Conservation (phyloP, 1,140 invertebrate species). For the Drosophila prosaltans region DNA sequence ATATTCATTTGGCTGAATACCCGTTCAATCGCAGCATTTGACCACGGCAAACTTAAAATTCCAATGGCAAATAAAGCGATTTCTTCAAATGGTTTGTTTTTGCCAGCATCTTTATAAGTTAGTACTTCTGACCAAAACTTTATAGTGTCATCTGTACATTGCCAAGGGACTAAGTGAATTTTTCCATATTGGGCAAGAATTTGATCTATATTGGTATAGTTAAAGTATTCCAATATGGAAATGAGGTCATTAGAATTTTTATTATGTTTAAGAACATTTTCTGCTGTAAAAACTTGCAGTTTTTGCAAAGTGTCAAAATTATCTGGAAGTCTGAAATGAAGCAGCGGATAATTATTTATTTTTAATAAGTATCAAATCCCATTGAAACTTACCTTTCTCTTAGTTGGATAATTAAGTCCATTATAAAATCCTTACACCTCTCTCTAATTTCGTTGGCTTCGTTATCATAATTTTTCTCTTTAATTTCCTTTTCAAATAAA, state of each 20-base stretch:
- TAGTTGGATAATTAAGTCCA: background rate
- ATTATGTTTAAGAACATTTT: background rate
- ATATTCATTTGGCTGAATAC: background rate
- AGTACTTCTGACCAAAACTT: background rate
- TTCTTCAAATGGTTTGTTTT: background rate
- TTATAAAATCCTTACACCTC: background rate
- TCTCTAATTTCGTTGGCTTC: background rate
- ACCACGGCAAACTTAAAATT: background rate
- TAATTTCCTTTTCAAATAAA: conserved; percentile 10
- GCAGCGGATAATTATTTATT: too few species aligned
- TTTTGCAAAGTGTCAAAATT: background rate
- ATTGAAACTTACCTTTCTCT: background rate
- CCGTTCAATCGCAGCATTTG: background rate
- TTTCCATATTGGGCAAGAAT: too few species aligned
- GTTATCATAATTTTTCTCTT: background rate
- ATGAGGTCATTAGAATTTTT: too few species aligned
- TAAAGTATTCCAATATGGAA: background rate
- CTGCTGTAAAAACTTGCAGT: background rate
- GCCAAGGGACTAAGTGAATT: too few species aligned
- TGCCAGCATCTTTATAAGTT: background rate
- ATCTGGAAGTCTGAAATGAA: background rate
- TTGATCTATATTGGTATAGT: background rate
- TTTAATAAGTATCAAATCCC: background rate
- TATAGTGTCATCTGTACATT: too few species aligned
- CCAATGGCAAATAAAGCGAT: background rate